phyloP scores from a whole-genome alignment of 2,888 invertebrate species.

The Chymomyza amoena region DNA sequence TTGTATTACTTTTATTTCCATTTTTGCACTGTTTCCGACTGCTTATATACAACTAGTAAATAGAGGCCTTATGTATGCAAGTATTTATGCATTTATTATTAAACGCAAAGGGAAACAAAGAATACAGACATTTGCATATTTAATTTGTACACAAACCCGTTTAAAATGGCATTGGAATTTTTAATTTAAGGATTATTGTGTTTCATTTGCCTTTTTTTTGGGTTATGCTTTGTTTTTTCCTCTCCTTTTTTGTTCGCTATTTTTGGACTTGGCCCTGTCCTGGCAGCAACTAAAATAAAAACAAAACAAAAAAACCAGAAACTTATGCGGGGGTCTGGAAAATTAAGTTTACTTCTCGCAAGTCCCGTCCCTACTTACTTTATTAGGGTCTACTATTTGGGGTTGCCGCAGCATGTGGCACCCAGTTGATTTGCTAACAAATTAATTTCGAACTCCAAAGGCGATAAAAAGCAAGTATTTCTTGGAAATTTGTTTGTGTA shows the following conservation, averaged over 20 bases:
- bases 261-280: conserved; percentile 1
- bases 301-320: neutral
- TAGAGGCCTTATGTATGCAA: conserved; percentile 7
- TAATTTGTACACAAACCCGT: conserved; percentile 47
- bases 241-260: conserved; percentile 8
- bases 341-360: too few relatives aligned
- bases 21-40: conserved; percentile 34
- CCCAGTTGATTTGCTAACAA: neutral
- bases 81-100: conserved; percentile 48
- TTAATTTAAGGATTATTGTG: conserved; percentile 47
- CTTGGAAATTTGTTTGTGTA: neutral
- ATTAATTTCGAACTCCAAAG: neutral
- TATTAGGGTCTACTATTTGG: neutral
- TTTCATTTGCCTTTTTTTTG: conserved; percentile 9
- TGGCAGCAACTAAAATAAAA: neutral
- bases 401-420: neutral
- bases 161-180: conserved; percentile 54
- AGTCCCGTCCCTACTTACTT: neutral
- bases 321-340: neutral
- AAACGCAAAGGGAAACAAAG: conserved; percentile 22
- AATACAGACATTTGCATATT: conserved; percentile 60
- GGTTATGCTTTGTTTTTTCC: neutral
- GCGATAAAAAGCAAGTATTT: neutral
- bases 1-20: neutral
- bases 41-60: neutral